These are phyloP conservation scores for Elysia chlorotica DNA, from an alignment of 1,140 invertebrate genomes.

Conservation along the genomic window DNA sequence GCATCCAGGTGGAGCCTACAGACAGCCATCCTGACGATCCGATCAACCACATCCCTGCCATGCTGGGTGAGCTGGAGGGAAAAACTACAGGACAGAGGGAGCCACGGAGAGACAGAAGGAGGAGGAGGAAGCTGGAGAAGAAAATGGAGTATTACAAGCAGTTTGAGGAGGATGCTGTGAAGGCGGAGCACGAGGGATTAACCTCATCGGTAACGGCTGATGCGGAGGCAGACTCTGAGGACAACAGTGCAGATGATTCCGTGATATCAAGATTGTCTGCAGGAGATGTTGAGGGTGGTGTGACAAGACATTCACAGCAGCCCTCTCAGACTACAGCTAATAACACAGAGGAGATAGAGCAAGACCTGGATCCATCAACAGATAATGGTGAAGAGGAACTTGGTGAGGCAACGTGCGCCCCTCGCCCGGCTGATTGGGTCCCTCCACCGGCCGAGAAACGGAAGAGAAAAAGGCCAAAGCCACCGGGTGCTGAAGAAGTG, in stretches of 20 bases:
- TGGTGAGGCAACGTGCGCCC: too few species aligned
- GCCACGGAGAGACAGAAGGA: slow-evolving; percentile 16
- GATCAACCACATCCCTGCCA: slow-evolving; percentile 11
- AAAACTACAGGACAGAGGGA: slow-evolving; percentile 8
- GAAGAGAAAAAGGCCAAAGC: not conserved
- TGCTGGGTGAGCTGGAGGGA: slow-evolving; percentile 6
- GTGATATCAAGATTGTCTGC: not conserved
- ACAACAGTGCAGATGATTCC: not conserved
- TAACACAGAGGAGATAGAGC: not conserved
- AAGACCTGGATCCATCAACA: not conserved
- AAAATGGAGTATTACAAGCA: slow-evolving; percentile 3
- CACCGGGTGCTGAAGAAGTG: not conserved
- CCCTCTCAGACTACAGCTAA: too few species aligned
- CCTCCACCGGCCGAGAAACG: not conserved
- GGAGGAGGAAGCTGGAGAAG: slow-evolving; percentile 15
- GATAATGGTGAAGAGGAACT: too few species aligned
- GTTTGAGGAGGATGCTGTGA: slow-evolving; percentile 16
- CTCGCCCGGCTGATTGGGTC: too few species aligned
- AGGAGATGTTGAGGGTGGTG: too few species aligned
- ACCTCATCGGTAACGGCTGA: not conserved
- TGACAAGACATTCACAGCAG: too few species aligned
- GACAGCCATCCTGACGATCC: slow-evolving; percentile 19
- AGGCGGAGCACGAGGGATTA: not conserved
- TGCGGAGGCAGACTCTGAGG: not conserved
- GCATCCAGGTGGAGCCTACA: slow-evolving; percentile 1